A percentile compares a stretch with the other conserved stretches of the same genome.
These are phyloP conservation scores for Echinops telfairi DNA, from an alignment of 2,113 vertebrate species.

Conservation along the genomic window DNA sequence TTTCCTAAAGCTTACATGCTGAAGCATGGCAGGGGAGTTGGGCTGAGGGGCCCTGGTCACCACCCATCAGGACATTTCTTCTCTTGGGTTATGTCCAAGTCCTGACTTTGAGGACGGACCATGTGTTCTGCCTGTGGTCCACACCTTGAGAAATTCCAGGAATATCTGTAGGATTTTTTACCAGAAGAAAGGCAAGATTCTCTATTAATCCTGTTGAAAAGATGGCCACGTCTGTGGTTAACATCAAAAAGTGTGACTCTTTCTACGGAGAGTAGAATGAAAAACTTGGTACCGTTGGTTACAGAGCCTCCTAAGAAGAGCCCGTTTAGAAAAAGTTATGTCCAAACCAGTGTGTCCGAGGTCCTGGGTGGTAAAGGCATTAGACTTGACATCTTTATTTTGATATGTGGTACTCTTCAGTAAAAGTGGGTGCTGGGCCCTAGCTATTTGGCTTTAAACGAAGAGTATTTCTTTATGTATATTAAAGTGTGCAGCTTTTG, in stretches of 20 bases:
- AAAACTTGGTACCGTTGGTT: neutral
- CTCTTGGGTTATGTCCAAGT: neutral
- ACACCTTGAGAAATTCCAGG: neutral
- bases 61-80: rapidly evolving
- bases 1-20: neutral
- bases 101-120: neutral
- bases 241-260: neutral
- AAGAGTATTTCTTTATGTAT: constrained; percentile 7
- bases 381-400: constrained; percentile 46
- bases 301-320: neutral
- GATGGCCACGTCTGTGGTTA: constrained; percentile 26
- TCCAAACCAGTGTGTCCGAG: constrained; percentile 1
- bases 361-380: neutral
- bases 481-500: constrained; percentile 31
- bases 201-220: constrained; percentile 44
- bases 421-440: neutral
- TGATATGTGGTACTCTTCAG: neutral
- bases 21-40: neutral
- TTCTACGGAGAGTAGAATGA: constrained; percentile 21
- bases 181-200: neutral
- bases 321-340: neutral
- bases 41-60: neutral
- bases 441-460: neutral
- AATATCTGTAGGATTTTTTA: neutral
- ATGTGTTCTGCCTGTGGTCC: neutral